Percentiles rank a stretch among this genome's conserved stretches.
These are phyloP conservation scores for Chrysomallon squamiferum DNA, from an alignment of 1,140 invertebrate genomes.

Conservation along the genomic window DNA sequence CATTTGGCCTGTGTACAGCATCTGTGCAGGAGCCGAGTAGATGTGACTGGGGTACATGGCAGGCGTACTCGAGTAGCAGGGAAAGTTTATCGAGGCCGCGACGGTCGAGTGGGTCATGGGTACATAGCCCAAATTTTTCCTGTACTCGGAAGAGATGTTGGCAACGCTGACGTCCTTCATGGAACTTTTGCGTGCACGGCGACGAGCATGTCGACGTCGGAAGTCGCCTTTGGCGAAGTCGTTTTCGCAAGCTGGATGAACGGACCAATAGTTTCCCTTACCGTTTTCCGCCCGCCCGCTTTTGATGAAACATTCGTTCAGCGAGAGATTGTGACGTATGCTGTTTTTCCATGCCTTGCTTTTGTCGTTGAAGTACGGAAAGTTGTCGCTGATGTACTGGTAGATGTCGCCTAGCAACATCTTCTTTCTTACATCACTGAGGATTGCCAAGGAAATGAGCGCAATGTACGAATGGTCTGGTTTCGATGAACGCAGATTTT, in stretches of 20 bases:
- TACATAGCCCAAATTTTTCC: neutral
- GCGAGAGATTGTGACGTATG: constrained; percentile 77
- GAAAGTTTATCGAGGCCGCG: neutral
- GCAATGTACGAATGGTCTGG: constrained; percentile 73
- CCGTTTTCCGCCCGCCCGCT: constrained; percentile 85
- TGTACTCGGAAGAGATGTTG: neutral
- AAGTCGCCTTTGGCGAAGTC: constrained; percentile 94
- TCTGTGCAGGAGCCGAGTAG: no score
- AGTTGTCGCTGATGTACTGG: constrained; percentile 63
- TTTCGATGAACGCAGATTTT: constrained; percentile 50
- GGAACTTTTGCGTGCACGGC: constrained; percentile 22
- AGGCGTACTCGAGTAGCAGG: neutral
- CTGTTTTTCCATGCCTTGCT: constrained; percentile 76
- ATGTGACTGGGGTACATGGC: neutral
- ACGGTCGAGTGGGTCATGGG: neutral
- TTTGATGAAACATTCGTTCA: constrained; percentile 98
- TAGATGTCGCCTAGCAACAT: constrained; percentile 65
- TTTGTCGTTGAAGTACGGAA: constrained; percentile 70
- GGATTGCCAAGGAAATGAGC: constrained; percentile 74
- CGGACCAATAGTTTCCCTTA: constrained; percentile 96
- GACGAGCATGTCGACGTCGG: constrained; percentile 87
- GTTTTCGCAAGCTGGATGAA: constrained; percentile 96
- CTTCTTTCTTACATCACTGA: constrained; percentile 67
- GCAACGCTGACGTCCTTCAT: neutral
- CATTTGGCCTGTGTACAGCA: no score